A percentile compares a stretch with the other conserved stretches of the same genome.
These are phyloP conservation scores for Scaptomyza hsui DNA, from an alignment of 1,140 invertebrate genomes.

Conservation along the genomic window DNA sequence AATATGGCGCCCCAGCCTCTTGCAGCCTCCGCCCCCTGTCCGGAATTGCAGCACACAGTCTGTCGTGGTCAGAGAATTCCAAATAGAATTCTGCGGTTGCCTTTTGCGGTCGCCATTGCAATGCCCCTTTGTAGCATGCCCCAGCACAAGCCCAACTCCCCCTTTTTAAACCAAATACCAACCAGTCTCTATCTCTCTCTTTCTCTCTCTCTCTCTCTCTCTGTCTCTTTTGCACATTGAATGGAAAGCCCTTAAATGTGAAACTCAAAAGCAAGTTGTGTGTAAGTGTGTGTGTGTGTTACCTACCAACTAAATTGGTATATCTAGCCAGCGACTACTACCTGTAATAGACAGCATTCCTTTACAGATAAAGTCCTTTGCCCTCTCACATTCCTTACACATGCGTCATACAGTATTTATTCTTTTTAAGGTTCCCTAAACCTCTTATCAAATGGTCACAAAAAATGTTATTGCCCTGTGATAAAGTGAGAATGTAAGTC, in stretches of 20 bases:
- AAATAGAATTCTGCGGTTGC: constrained; percentile 76
- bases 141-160: background rate
- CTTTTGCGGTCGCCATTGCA: constrained; percentile 49
- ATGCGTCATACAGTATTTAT: constrained; percentile 50
- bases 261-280: background rate
- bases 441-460: constrained; percentile 17
- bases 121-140: constrained; percentile 37
- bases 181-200: background rate
- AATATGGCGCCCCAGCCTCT: too few species aligned
- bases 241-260: background rate
- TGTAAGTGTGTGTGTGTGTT: constrained; percentile 5
- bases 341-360: constrained; percentile 31
- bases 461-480: constrained; percentile 11
- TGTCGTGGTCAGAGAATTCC: constrained; percentile 34
- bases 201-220: background rate
- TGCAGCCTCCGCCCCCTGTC: background rate
- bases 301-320: constrained; percentile 8
- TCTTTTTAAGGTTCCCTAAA: too few species aligned
- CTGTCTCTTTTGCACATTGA: background rate
- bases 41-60: background rate
- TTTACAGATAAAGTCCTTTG: constrained; percentile 20
- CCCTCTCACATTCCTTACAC: constrained; percentile 41
- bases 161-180: constrained; percentile 4
- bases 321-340: constrained; percentile 13
- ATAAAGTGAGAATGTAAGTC: constrained; percentile 8